Conservation (phyloP, 2,113 vertebrate genomes). For the Pedetes capensis region DNA sequence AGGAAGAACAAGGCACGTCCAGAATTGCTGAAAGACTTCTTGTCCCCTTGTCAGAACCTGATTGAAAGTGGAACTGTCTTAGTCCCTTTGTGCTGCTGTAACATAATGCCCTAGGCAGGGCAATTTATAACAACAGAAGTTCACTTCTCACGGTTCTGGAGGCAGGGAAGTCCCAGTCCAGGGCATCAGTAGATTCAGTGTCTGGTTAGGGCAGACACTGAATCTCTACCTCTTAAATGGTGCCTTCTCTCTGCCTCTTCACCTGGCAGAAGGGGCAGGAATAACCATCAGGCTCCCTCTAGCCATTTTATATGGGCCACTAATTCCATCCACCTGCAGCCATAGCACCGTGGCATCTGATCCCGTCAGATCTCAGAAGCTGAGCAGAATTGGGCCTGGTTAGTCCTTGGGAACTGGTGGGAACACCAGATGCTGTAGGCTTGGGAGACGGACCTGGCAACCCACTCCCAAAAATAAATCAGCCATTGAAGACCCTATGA, state of each 20-base stretch:
- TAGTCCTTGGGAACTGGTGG: too few relatives aligned
- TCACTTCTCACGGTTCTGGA: neutral
- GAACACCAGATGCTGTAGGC: too few relatives aligned
- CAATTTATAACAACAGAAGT: neutral
- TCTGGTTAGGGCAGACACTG: neutral
- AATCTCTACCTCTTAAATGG: neutral
- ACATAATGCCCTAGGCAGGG: neutral
- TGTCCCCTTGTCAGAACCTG: too few relatives aligned
- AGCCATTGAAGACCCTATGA: too few relatives aligned
- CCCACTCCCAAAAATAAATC: too few relatives aligned
- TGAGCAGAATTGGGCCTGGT: too few relatives aligned
- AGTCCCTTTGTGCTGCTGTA: too few relatives aligned
- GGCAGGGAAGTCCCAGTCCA: neutral
- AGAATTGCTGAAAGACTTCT: neutral
- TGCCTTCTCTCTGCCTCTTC: neutral
- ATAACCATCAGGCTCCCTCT: neutral
- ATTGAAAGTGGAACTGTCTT: too few relatives aligned
- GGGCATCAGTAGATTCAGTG: neutral
- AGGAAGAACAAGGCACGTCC: neutral
- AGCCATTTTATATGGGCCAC: neutral
- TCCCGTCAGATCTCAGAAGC: too few relatives aligned
- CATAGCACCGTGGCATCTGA: too few relatives aligned
- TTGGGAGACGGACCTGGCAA: too few relatives aligned
- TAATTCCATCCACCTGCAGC: too few relatives aligned
- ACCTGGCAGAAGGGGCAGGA: neutral